These are phyloP conservation scores for Atherix ibis DNA, from an alignment of 2,888 invertebrate species.

Conservation along the genomic window DNA sequence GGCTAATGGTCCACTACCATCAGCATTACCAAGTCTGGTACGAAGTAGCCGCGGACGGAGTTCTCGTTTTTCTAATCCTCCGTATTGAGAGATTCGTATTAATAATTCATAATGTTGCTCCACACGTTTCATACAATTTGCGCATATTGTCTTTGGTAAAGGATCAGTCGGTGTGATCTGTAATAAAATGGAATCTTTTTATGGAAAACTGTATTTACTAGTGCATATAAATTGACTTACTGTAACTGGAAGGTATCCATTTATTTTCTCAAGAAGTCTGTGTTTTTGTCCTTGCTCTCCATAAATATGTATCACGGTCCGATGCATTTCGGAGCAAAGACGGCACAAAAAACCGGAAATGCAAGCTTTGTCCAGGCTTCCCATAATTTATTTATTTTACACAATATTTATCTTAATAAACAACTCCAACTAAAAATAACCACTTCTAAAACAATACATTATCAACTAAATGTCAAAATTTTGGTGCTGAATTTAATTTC, in stretches of 20 bases:
- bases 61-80: background rate
- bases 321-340: conserved; percentile 73
- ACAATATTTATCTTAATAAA: no score
- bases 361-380: conserved; percentile 64
- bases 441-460: no score
- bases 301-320: conserved; percentile 68
- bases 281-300: conserved; percentile 62
- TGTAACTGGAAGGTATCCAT: conserved; percentile 63
- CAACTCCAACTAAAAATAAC: no score
- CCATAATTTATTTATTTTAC: no score
- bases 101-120: conserved; percentile 38
- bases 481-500: no score
- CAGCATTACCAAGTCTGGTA: no score
- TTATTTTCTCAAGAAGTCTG: conserved; percentile 62
- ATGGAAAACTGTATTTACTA: background rate
- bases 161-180: conserved; percentile 48
- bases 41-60: background rate
- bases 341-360: conserved; percentile 74
- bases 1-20: no score
- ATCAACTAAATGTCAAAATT: no score
- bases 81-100: conserved; percentile 17
- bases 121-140: conserved; percentile 41
- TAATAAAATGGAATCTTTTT: conserved; percentile 16
- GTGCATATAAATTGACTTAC: conserved; percentile 34
- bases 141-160: conserved; percentile 53